Conservation (phyloP, 64 coral and sea anemone species). For the Porites lutea region DNA sequence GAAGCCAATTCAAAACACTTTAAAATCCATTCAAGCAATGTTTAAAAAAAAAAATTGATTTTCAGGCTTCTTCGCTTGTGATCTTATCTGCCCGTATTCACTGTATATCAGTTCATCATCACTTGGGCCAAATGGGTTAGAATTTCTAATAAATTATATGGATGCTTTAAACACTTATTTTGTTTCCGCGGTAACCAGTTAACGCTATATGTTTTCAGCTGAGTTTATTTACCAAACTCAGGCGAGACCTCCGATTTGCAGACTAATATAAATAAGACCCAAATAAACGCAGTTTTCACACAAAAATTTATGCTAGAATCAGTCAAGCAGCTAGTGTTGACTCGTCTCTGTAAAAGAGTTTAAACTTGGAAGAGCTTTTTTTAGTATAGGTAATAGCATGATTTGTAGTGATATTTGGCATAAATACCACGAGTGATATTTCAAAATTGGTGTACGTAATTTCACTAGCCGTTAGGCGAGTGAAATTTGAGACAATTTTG, state of each 20-base stretch:
- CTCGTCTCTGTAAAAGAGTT: no score
- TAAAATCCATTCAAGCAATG: background rate
- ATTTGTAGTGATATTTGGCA: no score
- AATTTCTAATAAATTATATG: background rate
- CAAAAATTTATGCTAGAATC: no score
- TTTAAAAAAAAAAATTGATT: background rate
- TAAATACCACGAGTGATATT: no score
- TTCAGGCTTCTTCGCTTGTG: background rate
- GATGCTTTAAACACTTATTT: background rate
- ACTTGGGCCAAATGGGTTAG: background rate
- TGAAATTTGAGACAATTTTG: no score
- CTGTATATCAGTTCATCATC: background rate
- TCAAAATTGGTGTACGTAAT: no score
- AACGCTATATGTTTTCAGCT: background rate
- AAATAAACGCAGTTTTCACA: no score
- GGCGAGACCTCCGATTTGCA: background rate
- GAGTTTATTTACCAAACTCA: background rate
- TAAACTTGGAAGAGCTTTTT: no score
- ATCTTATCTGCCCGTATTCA: background rate
- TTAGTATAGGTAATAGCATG: no score
- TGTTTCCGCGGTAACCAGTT: constrained; percentile 14
- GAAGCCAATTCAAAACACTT: background rate
- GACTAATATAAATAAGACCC: no score
- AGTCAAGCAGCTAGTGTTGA: no score
- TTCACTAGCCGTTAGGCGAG: no score